phyloP scores from a whole-genome alignment of 2,113 vertebrate genomes.

The Chamaea fasciata region DNA sequence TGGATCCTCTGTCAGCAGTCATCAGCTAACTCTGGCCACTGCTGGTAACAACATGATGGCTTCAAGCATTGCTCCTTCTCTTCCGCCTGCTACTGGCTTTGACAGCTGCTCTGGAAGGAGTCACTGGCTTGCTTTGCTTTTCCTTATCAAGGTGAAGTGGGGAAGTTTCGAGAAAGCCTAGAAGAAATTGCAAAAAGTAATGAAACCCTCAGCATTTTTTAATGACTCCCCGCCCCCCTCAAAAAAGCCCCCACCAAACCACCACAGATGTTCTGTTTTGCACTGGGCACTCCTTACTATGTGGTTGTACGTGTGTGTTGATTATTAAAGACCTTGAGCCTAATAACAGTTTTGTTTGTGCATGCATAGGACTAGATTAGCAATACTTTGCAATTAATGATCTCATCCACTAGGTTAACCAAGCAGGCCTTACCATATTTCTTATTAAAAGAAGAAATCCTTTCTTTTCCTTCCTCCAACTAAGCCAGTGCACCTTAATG shows the following conservation, averaged over 20 bases:
- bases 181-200: neutral
- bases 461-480: conserved; percentile 70
- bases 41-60: neutral
- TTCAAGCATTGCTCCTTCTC: neutral
- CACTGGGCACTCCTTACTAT: neutral
- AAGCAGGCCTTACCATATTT: conserved; percentile 68
- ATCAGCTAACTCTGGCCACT: neutral
- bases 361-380: neutral
- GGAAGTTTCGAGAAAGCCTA: neutral
- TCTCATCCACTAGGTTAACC: conserved; percentile 69
- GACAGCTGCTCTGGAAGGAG: neutral
- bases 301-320: neutral
- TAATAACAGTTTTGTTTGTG: neutral
- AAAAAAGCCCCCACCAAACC: accelerated
- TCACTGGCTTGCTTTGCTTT: neutral
- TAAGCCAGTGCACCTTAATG: conserved; percentile 88
- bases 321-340: neutral
- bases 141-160: neutral
- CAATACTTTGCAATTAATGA: conserved; percentile 16
- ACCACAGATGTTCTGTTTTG: neutral
- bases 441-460: conserved; percentile 75
- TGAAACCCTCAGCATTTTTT: neutral
- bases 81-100: neutral
- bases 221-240: accelerated
- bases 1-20: neutral